Conservation (phyloP, 2,888 invertebrate species). For the Caenorhabditis sp. region DNA sequence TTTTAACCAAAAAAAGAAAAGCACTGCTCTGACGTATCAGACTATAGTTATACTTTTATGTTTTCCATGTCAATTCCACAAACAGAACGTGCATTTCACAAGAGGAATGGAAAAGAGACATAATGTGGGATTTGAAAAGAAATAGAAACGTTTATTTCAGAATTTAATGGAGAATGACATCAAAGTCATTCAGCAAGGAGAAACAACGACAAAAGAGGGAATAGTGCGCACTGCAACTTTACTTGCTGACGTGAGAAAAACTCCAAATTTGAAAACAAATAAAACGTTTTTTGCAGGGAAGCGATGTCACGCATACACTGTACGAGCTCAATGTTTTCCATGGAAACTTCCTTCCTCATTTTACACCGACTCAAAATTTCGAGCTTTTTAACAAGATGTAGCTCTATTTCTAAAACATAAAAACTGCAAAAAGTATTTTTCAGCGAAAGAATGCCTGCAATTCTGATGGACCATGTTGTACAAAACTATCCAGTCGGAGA, state of each 20-base stretch:
- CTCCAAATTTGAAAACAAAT: neutral
- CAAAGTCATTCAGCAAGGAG: conserved; percentile 45
- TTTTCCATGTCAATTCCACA: no score
- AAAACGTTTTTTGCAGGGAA: conserved; percentile 45
- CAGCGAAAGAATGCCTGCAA: conserved; percentile 84
- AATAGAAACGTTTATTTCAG: conserved; percentile 26
- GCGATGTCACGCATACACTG: conserved; percentile 61
- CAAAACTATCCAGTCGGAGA: conserved; percentile 93
- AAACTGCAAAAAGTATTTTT: conserved; percentile 23
- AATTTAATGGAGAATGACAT: conserved; percentile 49
- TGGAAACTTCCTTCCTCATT: conserved; percentile 92
- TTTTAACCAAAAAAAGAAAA: no score
- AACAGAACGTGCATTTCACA: no score
- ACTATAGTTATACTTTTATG: no score
- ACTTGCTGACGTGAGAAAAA: conserved; percentile 31
- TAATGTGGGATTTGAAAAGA: neutral
- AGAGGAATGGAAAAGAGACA: no score
- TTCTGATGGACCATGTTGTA: conserved; percentile 95
- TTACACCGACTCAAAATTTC: conserved; percentile 77
- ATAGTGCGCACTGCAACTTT: conserved; percentile 46
- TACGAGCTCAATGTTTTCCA: conserved; percentile 84
- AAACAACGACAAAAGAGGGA: conserved; percentile 42
- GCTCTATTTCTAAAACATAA: conserved; percentile 27
- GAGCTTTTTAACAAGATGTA: conserved; percentile 56
- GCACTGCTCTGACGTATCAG: no score